Evolutionary conservation across 2,113 vertebrate species (phyloP), one percentile per base, ranked within the genome.

Genomic region (Psilopsiagon aymara): DNA sequence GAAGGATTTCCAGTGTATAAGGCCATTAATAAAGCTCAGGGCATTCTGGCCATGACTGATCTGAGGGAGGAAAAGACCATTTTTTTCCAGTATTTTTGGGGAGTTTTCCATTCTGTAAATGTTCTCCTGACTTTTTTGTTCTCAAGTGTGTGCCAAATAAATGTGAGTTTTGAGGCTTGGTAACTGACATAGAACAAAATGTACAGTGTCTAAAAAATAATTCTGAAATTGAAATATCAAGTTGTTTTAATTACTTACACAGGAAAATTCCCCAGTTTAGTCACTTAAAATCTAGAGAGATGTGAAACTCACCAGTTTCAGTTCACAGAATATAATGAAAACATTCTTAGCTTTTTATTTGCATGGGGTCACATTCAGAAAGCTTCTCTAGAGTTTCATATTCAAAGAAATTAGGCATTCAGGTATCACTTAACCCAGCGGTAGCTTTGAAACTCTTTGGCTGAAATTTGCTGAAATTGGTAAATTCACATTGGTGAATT

Each of bases 301-400:
- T 95, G 91, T 96, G 96, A 97, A 96, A 95, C 92, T 88, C 91
- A 94, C 55, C 70, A 94, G 92, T 96, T 96, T 96, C 88, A 55
- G 74, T 96, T 97, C 95, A 95, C 91, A 91, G 59, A 92, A 76
- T 1, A 1, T 59, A 71, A 89, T 77, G 83, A 94, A 94, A 97
- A 89, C 70, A 89, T 91, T 91, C 28, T 94, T 92, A 95, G 86
- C 51, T 76, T 96, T 93, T 91, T 7, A 96, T 96, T 97, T 97
- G 94, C 96, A 96, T 96, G 51, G 23, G n/a, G 70, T 82, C 70
- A 85, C 83, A 96, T 92, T 94, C 95, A 79, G 41, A 59, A 62
- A 82, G n/a, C 13, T 89, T 77, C 77, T 78, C 66, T 82, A 76
- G 62, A 90, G 64, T 91, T 95, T 91, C 91, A 43, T 49, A 43